Percentiles rank a stretch among this genome's conserved stretches.
These are phyloP conservation scores for Tetranychus truncatus DNA, from an alignment of 2,888 invertebrate genomes.

Conservation along the genomic window DNA sequence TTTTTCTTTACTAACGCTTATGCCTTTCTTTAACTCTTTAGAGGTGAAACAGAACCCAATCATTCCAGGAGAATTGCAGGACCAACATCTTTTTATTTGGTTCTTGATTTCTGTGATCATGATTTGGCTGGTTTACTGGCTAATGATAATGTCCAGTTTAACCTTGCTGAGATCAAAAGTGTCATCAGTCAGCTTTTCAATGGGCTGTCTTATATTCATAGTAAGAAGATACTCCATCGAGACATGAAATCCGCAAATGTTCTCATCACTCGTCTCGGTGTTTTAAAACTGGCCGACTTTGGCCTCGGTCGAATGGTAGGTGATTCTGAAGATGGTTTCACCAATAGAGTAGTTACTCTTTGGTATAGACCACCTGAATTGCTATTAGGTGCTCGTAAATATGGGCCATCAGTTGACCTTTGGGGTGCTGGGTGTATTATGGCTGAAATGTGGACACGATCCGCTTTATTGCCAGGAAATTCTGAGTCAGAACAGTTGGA, in stretches of 20 bases:
- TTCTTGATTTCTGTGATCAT: conserved; percentile 96
- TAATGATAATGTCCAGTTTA: conserved; percentile 86
- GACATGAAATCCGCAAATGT: conserved; percentile 99
- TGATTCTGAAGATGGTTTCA: conserved; percentile 61
- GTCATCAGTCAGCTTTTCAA: conserved; percentile 68
- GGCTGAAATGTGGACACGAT: conserved; percentile 99
- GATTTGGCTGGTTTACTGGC: conserved; percentile 88
- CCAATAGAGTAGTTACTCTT: conserved; percentile 87
- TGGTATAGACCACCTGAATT: conserved; percentile 41
- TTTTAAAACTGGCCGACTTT: conserved; percentile 88
- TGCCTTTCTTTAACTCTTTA: background rate
- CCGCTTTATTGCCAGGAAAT: conserved; percentile 57
- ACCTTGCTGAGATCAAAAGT: conserved; percentile 72
- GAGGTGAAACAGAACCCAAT: background rate
- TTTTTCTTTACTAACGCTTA: background rate
- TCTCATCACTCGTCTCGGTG: conserved; percentile 79
- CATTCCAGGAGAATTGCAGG: conserved; percentile 28
- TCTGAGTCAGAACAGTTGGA: conserved; percentile 89
- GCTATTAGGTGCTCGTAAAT: conserved; percentile 57
- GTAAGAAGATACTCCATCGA: conserved; percentile 52
- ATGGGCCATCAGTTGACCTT: conserved; percentile 88
- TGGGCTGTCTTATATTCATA: conserved; percentile 87
- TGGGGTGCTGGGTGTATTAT: conserved; percentile 87
- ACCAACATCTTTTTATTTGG: conserved; percentile 73
- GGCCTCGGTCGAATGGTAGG: conserved; percentile 88